phyloP scores from a whole-genome alignment of 2,113 vertebrate genomes.

The Myrmophylax atrothorax region DNA sequence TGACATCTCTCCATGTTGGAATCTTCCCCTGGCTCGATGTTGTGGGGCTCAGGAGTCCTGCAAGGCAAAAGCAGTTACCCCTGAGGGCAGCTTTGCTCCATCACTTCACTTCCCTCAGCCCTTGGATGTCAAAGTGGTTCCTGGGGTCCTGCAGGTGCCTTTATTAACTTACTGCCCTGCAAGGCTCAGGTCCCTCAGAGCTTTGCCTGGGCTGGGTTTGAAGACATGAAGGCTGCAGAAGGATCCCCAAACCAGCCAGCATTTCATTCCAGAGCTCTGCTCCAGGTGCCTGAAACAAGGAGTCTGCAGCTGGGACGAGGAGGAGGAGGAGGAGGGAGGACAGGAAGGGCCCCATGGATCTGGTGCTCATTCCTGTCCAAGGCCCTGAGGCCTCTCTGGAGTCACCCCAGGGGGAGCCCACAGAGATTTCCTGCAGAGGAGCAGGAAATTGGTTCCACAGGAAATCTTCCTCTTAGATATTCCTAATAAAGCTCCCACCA shows the following conservation, averaged over 20 bases:
- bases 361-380: not conserved
- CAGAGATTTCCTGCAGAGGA: not conserved
- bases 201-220: not conserved
- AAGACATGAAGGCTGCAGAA: too few relatives aligned
- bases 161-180: not conserved
- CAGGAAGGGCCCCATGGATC: not conserved
- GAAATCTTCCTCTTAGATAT: not conserved
- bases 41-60: not conserved
- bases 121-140: not conserved
- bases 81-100: not conserved
- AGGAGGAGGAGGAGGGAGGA: not conserved
- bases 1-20: not conserved
- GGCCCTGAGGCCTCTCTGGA: not conserved
- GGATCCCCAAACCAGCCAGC: not conserved
- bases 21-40: not conserved
- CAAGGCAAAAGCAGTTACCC: not conserved
- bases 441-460: constrained; percentile 1
- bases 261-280: not conserved
- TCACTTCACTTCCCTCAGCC: not conserved
- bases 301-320: not conserved
- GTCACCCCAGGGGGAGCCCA: not conserved
- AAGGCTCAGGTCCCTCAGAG: not conserved
- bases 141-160: not conserved
- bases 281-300: not conserved
- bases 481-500: not conserved